These are phyloP conservation scores for Meloidogyne floridensis DNA, from an alignment of 1,140 invertebrate species.

Conservation along the genomic window DNA sequence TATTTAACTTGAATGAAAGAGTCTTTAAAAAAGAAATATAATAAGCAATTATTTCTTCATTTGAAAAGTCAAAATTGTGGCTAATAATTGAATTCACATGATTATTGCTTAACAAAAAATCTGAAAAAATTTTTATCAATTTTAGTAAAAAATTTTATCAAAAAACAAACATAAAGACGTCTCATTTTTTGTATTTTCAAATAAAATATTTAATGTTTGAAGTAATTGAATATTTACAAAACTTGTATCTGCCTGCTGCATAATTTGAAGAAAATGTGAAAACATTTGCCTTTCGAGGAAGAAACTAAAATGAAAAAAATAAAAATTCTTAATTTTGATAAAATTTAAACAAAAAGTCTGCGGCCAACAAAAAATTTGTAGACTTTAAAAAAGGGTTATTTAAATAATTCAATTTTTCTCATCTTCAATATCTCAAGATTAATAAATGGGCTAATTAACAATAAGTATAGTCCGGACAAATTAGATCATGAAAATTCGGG, in stretches of 20 bases:
- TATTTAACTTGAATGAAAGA: constrained; percentile 94
- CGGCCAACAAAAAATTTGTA: no score
- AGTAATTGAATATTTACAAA: constrained; percentile 96
- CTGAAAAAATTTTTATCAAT: constrained; percentile 72
- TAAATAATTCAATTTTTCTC: no score
- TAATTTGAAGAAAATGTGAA: constrained; percentile 92
- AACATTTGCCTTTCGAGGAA: constrained; percentile 99
- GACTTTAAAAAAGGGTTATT: no score
- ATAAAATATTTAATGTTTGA: constrained; percentile 96
- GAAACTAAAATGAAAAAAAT: constrained; percentile 74
- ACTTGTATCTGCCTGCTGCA: constrained; percentile 91
- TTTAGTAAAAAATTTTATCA: neutral
- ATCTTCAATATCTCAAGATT: no score
- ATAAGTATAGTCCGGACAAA: no score
- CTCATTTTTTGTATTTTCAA: constrained; percentile 93
- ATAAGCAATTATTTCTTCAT: constrained; percentile 99
- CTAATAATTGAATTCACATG: constrained; percentile 99
- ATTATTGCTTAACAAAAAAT: constrained; percentile 98
- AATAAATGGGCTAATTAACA: no score
- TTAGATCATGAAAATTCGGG: no score
- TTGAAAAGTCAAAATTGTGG: constrained; percentile 98
- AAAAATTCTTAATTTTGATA: neutral
- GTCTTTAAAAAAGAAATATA: constrained; percentile 99
- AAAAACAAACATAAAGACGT: constrained; percentile 84
- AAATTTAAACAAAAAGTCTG: neutral